Percentiles rank a stretch among this genome's conserved stretches.
These are phyloP conservation scores for Herpailurus yagouaroundi DNA, from an alignment of 2,113 vertebrate genomes.

Conservation along the genomic window DNA sequence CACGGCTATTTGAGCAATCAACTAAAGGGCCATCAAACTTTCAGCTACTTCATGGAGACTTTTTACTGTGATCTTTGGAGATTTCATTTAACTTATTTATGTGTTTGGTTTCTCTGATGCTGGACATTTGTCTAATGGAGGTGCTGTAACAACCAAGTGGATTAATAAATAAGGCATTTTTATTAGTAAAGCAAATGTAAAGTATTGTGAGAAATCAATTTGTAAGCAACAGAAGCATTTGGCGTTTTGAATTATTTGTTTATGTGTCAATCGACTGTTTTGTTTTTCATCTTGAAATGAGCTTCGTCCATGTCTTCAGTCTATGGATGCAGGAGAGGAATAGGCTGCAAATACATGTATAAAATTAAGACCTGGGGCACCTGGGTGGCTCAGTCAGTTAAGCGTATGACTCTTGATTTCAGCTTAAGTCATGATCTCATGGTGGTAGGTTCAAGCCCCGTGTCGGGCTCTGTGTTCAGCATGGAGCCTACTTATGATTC, in stretches of 20 bases:
- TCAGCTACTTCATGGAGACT: background rate
- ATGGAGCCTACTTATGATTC: no score
- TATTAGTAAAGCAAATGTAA: slow-evolving; percentile 56
- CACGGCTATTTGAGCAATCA: background rate
- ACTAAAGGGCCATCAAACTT: background rate
- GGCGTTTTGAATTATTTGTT: slow-evolving; percentile 10
- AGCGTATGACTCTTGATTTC: no score
- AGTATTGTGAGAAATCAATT: slow-evolving; percentile 39
- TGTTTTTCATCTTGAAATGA: background rate
- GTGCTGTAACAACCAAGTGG: slow-evolving; percentile 34
- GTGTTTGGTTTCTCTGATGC: slow-evolving; percentile 14
- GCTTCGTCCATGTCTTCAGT: background rate
- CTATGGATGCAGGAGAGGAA: background rate
- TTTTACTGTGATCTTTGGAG: background rate
- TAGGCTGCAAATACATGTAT: background rate
- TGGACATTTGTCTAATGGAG: background rate
- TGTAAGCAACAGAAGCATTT: slow-evolving; percentile 28
- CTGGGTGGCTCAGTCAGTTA: no score
- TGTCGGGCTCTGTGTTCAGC: no score
- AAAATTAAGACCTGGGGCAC: background rate
- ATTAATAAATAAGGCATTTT: slow-evolving; percentile 56
- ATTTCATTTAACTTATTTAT: slow-evolving; percentile 11
- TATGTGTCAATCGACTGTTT: background rate
- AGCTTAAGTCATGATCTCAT: no score
- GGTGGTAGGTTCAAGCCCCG: no score